Conservation (phyloP, 2,888 invertebrate species). For the Acrobasis consociella region DNA sequence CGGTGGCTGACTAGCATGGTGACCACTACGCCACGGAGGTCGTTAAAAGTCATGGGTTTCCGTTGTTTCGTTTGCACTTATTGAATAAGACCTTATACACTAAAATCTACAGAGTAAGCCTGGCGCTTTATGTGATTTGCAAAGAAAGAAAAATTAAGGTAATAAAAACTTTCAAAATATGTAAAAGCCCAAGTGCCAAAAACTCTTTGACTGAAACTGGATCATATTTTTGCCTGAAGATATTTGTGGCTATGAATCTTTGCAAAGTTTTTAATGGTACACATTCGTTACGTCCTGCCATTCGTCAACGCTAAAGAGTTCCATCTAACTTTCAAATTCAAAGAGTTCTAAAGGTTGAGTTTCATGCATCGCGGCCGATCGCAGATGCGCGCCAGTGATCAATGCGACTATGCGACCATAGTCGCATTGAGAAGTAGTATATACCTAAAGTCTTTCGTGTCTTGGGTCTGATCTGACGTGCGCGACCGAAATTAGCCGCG, state of each 20-base stretch:
- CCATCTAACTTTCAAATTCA: slow-evolving; percentile 63
- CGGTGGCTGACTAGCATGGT: no score
- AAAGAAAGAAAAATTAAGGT: slow-evolving; percentile 56
- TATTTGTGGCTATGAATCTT: slow-evolving; percentile 75
- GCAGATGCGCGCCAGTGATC: no score
- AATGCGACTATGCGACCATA: no score
- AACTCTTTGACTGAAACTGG: slow-evolving; percentile 56
- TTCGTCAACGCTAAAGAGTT: slow-evolving; percentile 68
- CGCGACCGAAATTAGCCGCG: no score
- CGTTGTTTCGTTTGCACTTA: no score
- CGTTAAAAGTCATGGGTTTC: no score
- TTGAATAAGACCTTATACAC: no score
- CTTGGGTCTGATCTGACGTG: no score
- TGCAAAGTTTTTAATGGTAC: slow-evolving; percentile 76
- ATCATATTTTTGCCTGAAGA: slow-evolving; percentile 65
- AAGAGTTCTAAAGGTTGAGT: slow-evolving; percentile 46
- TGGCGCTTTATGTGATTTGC: slow-evolving; percentile 39
- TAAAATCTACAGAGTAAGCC: slow-evolving; percentile 6
- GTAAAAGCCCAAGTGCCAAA: slow-evolving; percentile 40
- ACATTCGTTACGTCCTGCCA: slow-evolving; percentile 71
- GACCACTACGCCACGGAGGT: no score
- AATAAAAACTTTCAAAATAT: slow-evolving; percentile 16
- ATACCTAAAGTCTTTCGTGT: no score
- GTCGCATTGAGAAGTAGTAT: no score
- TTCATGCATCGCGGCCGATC: no score